These are phyloP conservation scores for Octonoba sinensis DNA, from an alignment of 2,888 invertebrate species.

Conservation along the genomic window DNA sequence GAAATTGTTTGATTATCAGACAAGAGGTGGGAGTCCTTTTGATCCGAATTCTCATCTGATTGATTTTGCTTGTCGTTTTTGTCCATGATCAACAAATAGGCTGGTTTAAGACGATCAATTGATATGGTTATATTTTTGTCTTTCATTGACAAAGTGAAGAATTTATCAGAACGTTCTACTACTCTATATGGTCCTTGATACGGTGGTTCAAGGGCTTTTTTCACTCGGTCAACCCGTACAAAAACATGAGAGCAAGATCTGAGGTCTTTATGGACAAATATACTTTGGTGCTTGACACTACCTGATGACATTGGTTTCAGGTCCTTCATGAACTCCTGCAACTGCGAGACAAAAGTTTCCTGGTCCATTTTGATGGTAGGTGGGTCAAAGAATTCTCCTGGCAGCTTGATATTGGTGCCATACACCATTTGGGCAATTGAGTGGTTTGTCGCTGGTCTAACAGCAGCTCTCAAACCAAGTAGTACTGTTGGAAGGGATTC, in stretches of 20 bases:
- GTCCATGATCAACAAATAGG: neutral
- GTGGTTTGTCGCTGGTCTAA: neutral
- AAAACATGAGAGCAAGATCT: slow-evolving; percentile 27
- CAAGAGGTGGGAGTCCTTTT: too few relatives aligned
- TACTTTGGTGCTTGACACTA: neutral
- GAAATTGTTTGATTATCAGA: too few relatives aligned
- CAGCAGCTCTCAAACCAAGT: slow-evolving; percentile 11
- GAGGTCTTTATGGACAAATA: slow-evolving; percentile 21
- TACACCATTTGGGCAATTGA: slow-evolving; percentile 37
- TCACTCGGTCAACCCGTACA: slow-evolving; percentile 10
- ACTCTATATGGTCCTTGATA: slow-evolving; percentile 18
- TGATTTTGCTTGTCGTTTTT: too few relatives aligned
- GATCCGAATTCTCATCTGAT: too few relatives aligned
- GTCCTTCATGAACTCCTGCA: slow-evolving; percentile 13
- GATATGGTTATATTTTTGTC: neutral
- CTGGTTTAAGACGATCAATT: slow-evolving; percentile 20
- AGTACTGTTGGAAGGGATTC: slow-evolving; percentile 11
- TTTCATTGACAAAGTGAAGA: neutral
- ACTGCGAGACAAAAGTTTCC: neutral
- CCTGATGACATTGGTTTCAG: neutral
- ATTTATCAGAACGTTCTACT: neutral
- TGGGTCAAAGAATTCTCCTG: slow-evolving; percentile 12
- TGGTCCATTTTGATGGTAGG: slow-evolving; percentile 12
- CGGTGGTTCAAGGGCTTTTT: slow-evolving; percentile 17
- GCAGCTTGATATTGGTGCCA: slow-evolving; percentile 2